Base-by-base conservation (phyloP, 1,140 invertebrate genomes). In the Chironomus striatipennis region DNA sequence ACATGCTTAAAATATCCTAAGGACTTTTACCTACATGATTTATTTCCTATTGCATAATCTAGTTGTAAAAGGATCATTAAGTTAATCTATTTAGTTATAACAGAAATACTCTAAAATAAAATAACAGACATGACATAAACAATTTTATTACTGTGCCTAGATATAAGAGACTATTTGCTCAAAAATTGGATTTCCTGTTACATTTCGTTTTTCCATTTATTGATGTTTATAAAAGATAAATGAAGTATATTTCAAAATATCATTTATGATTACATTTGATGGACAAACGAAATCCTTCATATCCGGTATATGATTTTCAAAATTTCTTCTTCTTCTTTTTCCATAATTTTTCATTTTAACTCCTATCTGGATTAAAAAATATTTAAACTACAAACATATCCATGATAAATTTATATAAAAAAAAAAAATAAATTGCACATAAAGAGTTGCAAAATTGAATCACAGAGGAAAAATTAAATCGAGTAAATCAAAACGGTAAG, bases 391-490 rank as follows among this genome's bases (percentile, higher is more conserved):
- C n/a, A n/a, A 15, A 70, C 10, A 70, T 18, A 70, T n/a, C 24
- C n/a, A 57, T 57, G 12, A 57, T n/a, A 57, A 47, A 47, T n/a
- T n/a, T 47, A 47, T 47, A 47, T 47, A 47, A 47, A 47, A 47
- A 12, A 47, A 12, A 57, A 12, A 47, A 10, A 57, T 57, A 15
- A n/a, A 57, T 57, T 57, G 47, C 47, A 57, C 47, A 10, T 20
- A 70, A 70, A 70, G 65, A 20, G 5, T 70, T 12, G 65, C 65
- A 70, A 70, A 70, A 70, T 70, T 70, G 65, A 70, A 70, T 21
- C 17, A 70, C 18, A 17, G 65, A 8, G 65, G 65, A 70, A 70
- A 70, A 12, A 12, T 70, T 21, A 70, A 70, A 10, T 70, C 65
- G 18, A 70, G 65, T 12, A 70, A 70, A 70, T 21, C 47, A 15